Conservation (phyloP, 92 coral and sea anemone genomes). For the Hydrozoanthus gracilis region DNA sequence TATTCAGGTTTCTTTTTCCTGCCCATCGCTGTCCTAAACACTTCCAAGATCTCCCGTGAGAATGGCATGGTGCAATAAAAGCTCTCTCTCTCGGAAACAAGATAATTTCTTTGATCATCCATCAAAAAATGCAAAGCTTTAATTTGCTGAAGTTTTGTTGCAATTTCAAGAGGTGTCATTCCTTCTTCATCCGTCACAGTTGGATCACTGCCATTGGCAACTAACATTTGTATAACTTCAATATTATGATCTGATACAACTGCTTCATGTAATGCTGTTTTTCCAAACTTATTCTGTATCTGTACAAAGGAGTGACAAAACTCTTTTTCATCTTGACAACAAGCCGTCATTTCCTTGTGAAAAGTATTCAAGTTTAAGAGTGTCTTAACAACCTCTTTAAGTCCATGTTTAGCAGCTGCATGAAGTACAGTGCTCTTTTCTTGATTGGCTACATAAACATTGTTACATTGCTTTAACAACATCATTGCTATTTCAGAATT, state of each 20-base stretch:
- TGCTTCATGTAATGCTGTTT: conserved; percentile 13
- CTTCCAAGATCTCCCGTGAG: not conserved
- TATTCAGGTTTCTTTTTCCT: not conserved
- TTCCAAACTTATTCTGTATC: not conserved
- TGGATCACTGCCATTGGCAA: conserved; percentile 9
- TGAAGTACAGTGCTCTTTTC: too few species aligned
- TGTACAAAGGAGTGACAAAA: too few species aligned
- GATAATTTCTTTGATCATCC: not conserved
- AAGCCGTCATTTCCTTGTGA: not conserved
- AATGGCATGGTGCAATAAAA: conserved; percentile 6
- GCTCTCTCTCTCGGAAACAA: not conserved
- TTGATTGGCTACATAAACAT: too few species aligned
- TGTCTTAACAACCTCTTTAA: too few species aligned
- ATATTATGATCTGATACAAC: too few species aligned
- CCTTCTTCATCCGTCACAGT: not conserved
- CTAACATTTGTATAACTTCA: not conserved
- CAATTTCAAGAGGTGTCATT: not conserved
- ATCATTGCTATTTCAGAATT: too few species aligned
- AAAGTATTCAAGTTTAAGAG: not conserved
- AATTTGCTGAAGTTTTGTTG: too few species aligned
- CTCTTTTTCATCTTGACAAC: too few species aligned
- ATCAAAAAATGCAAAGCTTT: not conserved
- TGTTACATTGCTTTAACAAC: too few species aligned
- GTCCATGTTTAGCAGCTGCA: too few species aligned
- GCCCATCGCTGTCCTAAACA: not conserved